Base-by-base conservation (phyloP, 2,888 invertebrate genomes). In the Trichogramma evanescens region DNA sequence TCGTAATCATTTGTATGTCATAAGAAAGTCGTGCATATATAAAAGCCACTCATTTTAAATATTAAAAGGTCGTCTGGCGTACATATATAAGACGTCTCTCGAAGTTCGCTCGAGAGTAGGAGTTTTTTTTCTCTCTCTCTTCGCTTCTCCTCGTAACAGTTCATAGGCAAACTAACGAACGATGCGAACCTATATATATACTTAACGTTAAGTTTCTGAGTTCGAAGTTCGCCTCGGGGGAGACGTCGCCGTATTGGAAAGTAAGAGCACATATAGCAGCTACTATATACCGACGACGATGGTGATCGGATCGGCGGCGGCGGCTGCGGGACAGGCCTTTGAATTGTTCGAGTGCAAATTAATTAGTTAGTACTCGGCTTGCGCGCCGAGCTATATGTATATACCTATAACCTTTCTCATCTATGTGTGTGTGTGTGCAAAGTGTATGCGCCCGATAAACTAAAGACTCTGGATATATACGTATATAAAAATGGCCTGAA, bases 241-340 rank as follows among this genome's bases (percentile, higher is more conserved):
- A 55, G 63, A 26, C 26, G 26, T 26, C 26, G 26, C 26, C 26
- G 26, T 26, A 63, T 63, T 59, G 59, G 63, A 63, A 63, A 63
- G 63, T 63, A 63, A 63, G 60, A 63, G 59, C 60, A 26, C 26
- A 26, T 26, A 26, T 26, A 26, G 56, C 44, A 50, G n/a, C 9
- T 40, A 9, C 51, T 9, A 10, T 50, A 26, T 50, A 26, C 8
- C 8, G n/a, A 26, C 39, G 38, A 9, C 13, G 41, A 39, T 39
- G 6, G 50, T 38, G 5, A 10, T 4, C 50, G 40, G 26, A 26
- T 26, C 61, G 39, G 9, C 8, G 4, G 13, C 42, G 4, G 6
- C n/a, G 7, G 42, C 52, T 7, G 40, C 51, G n/a, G 44, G 50
- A 46, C 42, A 45, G 39, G 50, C 50, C 50, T 54, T 59, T 45